A percentile compares a stretch with the other conserved stretches of the same genome.
Evolutionary conservation across 2,888 invertebrate species (phyloP).

Genomic region (Pandemis cinnamomeana): DNA sequence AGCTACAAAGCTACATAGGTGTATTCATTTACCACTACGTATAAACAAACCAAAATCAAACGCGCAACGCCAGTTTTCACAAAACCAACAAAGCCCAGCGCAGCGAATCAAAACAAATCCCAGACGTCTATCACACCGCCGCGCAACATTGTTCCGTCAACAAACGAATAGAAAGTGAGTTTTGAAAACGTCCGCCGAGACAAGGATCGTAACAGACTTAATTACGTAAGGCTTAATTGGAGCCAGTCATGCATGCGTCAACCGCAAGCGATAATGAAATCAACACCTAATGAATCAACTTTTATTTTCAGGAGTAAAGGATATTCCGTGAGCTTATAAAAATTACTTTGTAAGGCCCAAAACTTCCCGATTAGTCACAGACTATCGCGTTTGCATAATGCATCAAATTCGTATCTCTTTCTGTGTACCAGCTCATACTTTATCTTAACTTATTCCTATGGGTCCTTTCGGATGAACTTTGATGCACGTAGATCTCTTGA

Average conservation of each 20-base stretch:
- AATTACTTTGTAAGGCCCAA: too few relatives aligned
- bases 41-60: neutral
- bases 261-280: conserved; percentile 46
- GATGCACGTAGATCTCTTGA: too few relatives aligned
- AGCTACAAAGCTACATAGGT: too few relatives aligned
- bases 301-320: conserved; percentile 10
- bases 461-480: too few relatives aligned
- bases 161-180: conserved; percentile 49
- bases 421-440: too few relatives aligned
- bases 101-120: conserved; percentile 23
- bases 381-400: too few relatives aligned
- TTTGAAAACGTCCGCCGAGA: conserved; percentile 40
- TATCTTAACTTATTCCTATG: too few relatives aligned
- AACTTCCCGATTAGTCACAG: too few relatives aligned
- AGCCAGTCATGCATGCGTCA: conserved; percentile 47
- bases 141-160: conserved; percentile 22
- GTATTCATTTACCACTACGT: too few relatives aligned
- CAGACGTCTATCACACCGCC: conserved; percentile 8
- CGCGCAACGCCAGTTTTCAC: neutral
- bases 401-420: too few relatives aligned
- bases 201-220: conserved; percentile 33
- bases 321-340: neutral
- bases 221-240: conserved; percentile 49
- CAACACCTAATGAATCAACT: conserved; percentile 12
- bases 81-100: neutral